phyloP scores from a whole-genome alignment of 2,888 invertebrate genomes.

The Stomorhina lunata region DNA sequence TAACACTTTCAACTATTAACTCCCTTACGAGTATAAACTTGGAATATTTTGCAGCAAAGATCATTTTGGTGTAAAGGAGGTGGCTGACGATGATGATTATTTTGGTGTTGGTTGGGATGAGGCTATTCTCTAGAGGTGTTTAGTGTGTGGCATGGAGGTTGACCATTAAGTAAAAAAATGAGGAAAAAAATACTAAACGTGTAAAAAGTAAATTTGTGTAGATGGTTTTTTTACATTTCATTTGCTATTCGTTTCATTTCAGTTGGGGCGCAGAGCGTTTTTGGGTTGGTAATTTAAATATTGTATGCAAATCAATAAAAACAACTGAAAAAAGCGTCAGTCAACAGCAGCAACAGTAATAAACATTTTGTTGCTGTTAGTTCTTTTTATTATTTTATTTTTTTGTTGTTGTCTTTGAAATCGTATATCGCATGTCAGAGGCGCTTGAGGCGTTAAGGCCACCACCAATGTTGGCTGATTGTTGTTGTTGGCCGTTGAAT shows the following conservation, averaged over 20 bases:
- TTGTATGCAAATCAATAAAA: slow-evolving; percentile 12
- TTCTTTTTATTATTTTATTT: neutral
- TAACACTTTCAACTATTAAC: slow-evolving; percentile 31
- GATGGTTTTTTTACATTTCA: slow-evolving; percentile 31
- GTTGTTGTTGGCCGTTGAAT: slow-evolving; percentile 18
- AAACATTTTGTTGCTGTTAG: slow-evolving; percentile 35
- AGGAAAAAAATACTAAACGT: no score
- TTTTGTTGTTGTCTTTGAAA: slow-evolving; percentile 13
- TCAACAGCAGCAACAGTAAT: slow-evolving; percentile 37
- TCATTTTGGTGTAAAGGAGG: neutral
- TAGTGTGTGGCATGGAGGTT: slow-evolving; percentile 40
- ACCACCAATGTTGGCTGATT: slow-evolving; percentile 60
- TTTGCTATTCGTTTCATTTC: slow-evolving; percentile 6
- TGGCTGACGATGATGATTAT: neutral
- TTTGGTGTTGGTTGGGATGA: neutral
- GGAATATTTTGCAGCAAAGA: neutral
- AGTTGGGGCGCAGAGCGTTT: slow-evolving; percentile 6
- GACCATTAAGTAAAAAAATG: slow-evolving; percentile 38
- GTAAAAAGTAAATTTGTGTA: slow-evolving; percentile 5
- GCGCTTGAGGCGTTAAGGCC: slow-evolving; percentile 66
- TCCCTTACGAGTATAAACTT: neutral
- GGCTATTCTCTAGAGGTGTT: slow-evolving; percentile 12
- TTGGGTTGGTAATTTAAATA: slow-evolving; percentile 16
- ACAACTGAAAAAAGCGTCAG: slow-evolving; percentile 2
- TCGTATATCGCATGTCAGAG: slow-evolving; percentile 58